A percentile compares a stretch with the other conserved stretches of the same genome.
Conservation (phyloP, 1,140 invertebrate genomes). For the Caerostris darwini region DNA sequence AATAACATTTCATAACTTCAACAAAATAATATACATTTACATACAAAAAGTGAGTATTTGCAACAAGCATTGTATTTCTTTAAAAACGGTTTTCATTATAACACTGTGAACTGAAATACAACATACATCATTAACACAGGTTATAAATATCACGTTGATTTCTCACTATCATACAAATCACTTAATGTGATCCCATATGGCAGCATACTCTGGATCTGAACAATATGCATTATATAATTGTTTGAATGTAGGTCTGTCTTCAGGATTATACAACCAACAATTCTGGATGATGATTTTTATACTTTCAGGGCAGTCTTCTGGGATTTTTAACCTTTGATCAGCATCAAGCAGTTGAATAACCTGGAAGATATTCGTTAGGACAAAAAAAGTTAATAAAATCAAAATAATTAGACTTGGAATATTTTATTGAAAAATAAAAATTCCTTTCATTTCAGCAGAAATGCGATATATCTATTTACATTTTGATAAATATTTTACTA, state of each 20-base stretch:
- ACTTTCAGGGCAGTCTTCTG: conserved; percentile 72
- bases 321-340: conserved; percentile 60
- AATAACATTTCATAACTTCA: background rate
- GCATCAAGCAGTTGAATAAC: conserved; percentile 74
- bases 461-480: too few species aligned
- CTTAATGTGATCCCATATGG: conserved; percentile 65
- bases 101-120: background rate
- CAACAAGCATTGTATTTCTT: conserved; percentile 17
- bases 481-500: too few species aligned
- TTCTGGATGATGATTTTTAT: conserved; percentile 65
- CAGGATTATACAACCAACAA: conserved; percentile 70
- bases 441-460: too few species aligned
- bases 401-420: too few species aligned
- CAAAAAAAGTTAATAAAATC: background rate
- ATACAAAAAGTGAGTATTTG: background rate
- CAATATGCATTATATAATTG: conserved; percentile 62
- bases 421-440: too few species aligned
- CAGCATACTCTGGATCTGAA: conserved; percentile 62
- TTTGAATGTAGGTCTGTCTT: conserved; percentile 70
- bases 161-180: background rate
- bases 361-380: conserved; percentile 50
- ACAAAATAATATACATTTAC: conserved; percentile 25
- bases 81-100: background rate
- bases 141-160: background rate
- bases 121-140: background rate